Conservation (phyloP, 2,797 vertebrate genomes). For the Molossus alvarezi region DNA sequence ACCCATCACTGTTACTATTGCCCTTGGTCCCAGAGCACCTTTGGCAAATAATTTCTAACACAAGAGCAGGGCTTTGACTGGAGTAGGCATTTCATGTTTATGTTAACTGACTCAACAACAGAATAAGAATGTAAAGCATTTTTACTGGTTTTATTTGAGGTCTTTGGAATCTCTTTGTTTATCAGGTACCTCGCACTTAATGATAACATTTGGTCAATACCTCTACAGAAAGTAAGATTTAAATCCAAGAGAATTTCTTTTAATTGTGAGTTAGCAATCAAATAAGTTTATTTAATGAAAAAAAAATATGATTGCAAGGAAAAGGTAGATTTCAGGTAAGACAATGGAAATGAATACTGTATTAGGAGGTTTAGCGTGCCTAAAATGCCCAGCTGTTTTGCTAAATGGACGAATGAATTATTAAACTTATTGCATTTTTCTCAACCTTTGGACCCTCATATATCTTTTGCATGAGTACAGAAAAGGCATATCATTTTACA, state of each 20-base stretch:
- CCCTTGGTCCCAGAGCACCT: background rate
- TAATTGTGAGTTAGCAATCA: slow-evolving; percentile 24
- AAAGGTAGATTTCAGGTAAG: slow-evolving; percentile 6
- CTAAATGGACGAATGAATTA: slow-evolving; percentile 62
- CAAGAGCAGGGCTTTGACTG: background rate
- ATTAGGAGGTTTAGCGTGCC: background rate
- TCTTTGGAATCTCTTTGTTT: slow-evolving; percentile 24
- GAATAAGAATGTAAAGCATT: background rate
- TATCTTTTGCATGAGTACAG: slow-evolving; percentile 25
- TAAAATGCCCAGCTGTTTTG: slow-evolving; percentile 48
- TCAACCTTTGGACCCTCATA: slow-evolving; percentile 47
- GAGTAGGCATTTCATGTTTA: background rate
- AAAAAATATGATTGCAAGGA: slow-evolving; percentile 46
- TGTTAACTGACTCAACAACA: background rate
- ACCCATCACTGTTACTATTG: background rate
- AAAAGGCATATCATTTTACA: slow-evolving; percentile 36
- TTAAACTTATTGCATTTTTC: slow-evolving; percentile 56
- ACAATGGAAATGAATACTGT: background rate
- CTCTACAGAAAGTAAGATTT: slow-evolving; percentile 22
- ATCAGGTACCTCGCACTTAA: background rate
- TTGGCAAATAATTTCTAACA: background rate
- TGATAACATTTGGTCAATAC: background rate
- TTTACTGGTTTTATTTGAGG: background rate
- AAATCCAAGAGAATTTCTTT: slow-evolving; percentile 42
- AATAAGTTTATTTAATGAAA: background rate